A percentile compares a stretch with the other conserved stretches of the same genome.
Conservation (phyloP, 2,797 vertebrate species). For the Paedocypris micromegethes region DNA sequence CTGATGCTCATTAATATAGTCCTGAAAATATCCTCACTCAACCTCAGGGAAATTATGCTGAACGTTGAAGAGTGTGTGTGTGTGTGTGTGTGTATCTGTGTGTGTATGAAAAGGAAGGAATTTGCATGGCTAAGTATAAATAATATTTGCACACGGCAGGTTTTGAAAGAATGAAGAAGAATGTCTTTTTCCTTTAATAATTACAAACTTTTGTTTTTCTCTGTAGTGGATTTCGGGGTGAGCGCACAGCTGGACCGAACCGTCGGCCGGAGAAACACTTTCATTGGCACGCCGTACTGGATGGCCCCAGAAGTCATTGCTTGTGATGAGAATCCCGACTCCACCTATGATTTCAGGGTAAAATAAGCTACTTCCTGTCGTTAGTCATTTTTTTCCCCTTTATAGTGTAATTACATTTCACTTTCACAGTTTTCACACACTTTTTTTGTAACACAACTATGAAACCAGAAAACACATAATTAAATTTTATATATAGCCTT, state of each 20-base stretch:
- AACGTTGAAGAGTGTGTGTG: slow-evolving; percentile 1
- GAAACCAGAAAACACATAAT: too few relatives aligned
- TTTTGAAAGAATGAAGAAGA: neutral
- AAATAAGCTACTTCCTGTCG: slow-evolving; percentile 2
- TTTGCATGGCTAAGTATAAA: slow-evolving; percentile 8
- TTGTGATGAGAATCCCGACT: slow-evolving; percentile 91
- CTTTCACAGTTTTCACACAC: too few relatives aligned
- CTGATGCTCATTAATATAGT: slow-evolving; percentile 22
- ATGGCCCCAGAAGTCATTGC: slow-evolving; percentile 94
- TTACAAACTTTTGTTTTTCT: slow-evolving; percentile 3
- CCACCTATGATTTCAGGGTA: slow-evolving; percentile 92
- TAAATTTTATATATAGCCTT: too few relatives aligned
- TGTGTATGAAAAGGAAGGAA: slow-evolving; percentile 7
- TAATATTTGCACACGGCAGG: neutral
- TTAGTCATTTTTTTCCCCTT: too few relatives aligned
- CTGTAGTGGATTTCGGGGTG: slow-evolving; percentile 86
- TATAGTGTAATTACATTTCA: too few relatives aligned
- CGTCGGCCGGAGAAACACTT: slow-evolving; percentile 88
- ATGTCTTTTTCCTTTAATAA: neutral
- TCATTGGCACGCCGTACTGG: slow-evolving; percentile 93
- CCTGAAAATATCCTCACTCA: slow-evolving; percentile 27
- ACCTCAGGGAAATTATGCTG: neutral
- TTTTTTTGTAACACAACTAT: too few relatives aligned
- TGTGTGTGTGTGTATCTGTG: neutral
- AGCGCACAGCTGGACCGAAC: slow-evolving; percentile 91